Evolutionary conservation across 2,888 invertebrate genomes (phyloP), one percentile per base, ranked within the genome.

Genomic region (Xiphydria camelus): DNA sequence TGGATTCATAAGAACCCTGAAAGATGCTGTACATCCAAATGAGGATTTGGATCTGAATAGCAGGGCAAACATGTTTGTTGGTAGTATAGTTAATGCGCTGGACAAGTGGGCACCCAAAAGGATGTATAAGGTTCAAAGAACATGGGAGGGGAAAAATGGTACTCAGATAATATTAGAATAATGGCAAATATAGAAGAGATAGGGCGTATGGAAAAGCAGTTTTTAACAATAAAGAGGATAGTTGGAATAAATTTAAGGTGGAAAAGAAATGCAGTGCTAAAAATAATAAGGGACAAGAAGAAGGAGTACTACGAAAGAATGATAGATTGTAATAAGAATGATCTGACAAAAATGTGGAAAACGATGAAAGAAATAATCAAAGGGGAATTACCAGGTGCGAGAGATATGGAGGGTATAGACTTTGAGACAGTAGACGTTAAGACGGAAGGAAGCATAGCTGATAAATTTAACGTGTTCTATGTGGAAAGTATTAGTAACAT

Each of bases 71-170:
- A 38, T 32, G 15, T 18, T 41, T 36, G 22, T 45, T 7, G 41
- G 36, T 22, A 21, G 12, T 17, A 45, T 45, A 21, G 32, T 45
- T 17, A 7, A 7, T 2, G 26, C 34, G 4, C 4, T 47, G 19
- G 47, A 47, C 20, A 33, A 2, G 10, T 12, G 15, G 5, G 38
- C 38, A 43, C 38, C 47, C 3, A 22, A n/a, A 34, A 37, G 21
- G 19, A 20, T 7, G 26, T 7, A 38, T 2, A 42, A 34, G 21
- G 33, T 43, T 7, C 40, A 37, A n/a, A 29, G 19, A 0, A 34
- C 18, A 29, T 44, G 47, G 47, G 47, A 47, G 17, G 43, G 47
- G 7, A 39, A 39, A 47, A 40, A 44, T 44, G 47, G 43, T 44
- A 26, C n/a, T 33, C 33, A 2, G 41, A 36, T 4, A 38, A 47